Evolutionary conservation across 2,113 vertebrate species (phyloP).

Genomic region (Neopipo cinnamomea): DNA sequence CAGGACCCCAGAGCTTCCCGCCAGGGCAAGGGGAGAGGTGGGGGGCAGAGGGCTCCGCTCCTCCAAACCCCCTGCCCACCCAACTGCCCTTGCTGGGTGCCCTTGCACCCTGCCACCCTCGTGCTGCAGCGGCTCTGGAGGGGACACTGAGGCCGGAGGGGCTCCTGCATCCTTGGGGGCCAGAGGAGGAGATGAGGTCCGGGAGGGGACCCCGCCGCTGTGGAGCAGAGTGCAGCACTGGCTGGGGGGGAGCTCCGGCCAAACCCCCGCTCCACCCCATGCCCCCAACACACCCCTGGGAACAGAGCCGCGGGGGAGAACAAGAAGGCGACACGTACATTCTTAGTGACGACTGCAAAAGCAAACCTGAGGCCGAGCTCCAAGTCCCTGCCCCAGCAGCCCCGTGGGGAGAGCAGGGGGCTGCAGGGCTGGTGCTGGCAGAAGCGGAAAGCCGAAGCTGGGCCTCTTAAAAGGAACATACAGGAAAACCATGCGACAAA

Average conservation of each 20-base stretch:
- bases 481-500: constrained; percentile 64
- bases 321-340: constrained; percentile 15
- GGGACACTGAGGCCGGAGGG: background rate
- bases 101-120: background rate
- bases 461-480: constrained; percentile 58
- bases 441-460: constrained; percentile 58
- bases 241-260: background rate
- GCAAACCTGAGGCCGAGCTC: background rate
- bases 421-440: background rate
- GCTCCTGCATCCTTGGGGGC: background rate
- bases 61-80: background rate
- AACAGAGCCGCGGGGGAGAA: background rate
- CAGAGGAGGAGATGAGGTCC: background rate
- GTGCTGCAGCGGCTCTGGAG: background rate
- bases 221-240: background rate
- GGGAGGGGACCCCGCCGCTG: background rate
- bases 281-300: background rate
- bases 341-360: constrained; percentile 36
- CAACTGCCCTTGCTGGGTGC: background rate
- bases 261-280: background rate
- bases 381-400: background rate
- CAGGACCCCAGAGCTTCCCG: constrained; percentile 40
- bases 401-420: background rate
- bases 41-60: background rate
- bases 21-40: background rate